These are phyloP conservation scores for Cossypha polioptera DNA, from an alignment of 2,797 vertebrate genomes.

Conservation along the genomic window DNA sequence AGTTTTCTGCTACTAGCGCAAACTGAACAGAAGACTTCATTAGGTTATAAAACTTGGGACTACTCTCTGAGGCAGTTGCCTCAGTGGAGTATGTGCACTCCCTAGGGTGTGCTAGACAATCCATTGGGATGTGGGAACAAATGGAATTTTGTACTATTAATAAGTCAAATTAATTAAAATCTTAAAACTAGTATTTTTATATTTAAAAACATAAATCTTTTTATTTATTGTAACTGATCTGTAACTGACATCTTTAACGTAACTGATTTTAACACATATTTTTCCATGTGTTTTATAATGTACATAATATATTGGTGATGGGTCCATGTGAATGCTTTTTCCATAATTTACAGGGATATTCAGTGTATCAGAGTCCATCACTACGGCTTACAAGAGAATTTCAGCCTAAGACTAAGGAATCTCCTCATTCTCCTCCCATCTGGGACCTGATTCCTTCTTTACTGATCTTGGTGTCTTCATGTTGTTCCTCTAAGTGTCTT, in stretches of 20 bases:
- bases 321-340: too few relatives aligned
- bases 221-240: too few relatives aligned
- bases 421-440: too few relatives aligned
- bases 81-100: fast-evolving
- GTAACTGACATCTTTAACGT: not conserved
- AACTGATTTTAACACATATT: not conserved
- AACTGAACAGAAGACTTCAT: not conserved
- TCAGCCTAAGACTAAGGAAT: too few relatives aligned
- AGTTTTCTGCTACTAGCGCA: not conserved
- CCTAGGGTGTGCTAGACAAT: not conserved
- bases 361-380: too few relatives aligned
- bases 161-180: not conserved
- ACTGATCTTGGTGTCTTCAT: too few relatives aligned
- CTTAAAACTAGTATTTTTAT: not conserved
- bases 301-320: not conserved
- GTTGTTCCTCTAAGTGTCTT: too few relatives aligned
- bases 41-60: not conserved
- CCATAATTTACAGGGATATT: too few relatives aligned
- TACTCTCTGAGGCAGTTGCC: not conserved
- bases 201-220: too few relatives aligned
- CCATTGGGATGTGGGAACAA: not conserved
- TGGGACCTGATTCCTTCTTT: too few relatives aligned
- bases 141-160: not conserved
- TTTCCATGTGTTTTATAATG: not conserved
- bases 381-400: too few relatives aligned